Conservation (phyloP, 2,888 invertebrate genomes). For the Opisthograptis luteolata region DNA sequence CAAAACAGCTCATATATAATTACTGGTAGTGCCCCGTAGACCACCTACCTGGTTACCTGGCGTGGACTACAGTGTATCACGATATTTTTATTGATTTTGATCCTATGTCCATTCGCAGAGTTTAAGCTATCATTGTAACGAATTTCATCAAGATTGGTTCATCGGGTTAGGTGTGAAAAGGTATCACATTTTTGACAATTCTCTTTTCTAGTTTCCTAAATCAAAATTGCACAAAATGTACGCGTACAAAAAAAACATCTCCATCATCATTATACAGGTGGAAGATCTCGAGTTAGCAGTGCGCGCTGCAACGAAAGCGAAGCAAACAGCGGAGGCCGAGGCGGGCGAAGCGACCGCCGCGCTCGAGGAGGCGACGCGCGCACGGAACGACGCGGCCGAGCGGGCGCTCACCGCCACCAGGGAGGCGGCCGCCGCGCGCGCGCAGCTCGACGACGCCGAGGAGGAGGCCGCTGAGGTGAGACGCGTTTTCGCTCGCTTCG, state of each 20-base stretch:
- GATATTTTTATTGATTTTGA: too few species aligned
- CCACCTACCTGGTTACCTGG: too few species aligned
- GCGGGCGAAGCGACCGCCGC: constrained; percentile 92
- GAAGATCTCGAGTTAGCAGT: constrained; percentile 96
- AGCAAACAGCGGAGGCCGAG: constrained; percentile 94
- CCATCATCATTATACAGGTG: constrained; percentile 79
- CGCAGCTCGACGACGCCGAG: constrained; percentile 96
- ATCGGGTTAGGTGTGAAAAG: too few species aligned
- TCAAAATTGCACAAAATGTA: too few species aligned
- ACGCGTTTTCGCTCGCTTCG: background rate
- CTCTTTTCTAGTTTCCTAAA: too few species aligned
- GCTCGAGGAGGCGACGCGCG: constrained; percentile 91
- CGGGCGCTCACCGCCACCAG: constrained; percentile 86
- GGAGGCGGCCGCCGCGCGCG: constrained; percentile 92
- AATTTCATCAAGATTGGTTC: too few species aligned
- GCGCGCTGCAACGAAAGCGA: constrained; percentile 92
- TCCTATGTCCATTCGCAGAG: too few species aligned
- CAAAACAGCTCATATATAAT: too few species aligned
- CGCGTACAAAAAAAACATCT: background rate
- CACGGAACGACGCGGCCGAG: constrained; percentile 92
- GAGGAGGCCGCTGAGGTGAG: constrained; percentile 90
- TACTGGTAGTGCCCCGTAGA: too few species aligned
- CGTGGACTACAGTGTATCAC: too few species aligned
- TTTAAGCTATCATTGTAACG: too few species aligned
- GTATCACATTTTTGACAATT: too few species aligned